Evolutionary conservation across 2,797 vertebrate genomes (phyloP).

Genomic region (Merluccius polli): DNA sequence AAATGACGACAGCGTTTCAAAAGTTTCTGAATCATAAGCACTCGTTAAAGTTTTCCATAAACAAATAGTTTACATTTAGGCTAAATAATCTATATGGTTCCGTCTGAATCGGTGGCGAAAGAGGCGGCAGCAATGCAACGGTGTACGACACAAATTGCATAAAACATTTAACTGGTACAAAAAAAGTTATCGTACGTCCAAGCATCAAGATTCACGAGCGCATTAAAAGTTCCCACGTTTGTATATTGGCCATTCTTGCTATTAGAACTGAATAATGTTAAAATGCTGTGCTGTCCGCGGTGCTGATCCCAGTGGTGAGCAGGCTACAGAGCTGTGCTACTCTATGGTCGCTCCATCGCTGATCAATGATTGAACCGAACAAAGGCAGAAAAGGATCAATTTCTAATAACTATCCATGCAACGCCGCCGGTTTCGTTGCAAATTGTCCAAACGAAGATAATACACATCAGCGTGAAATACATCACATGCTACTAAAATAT

Average conservation of each 20-base stretch:
- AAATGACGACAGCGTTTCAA: slow-evolving; percentile 14
- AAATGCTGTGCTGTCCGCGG: slow-evolving; percentile 66
- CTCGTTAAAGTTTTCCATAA: slow-evolving; percentile 31
- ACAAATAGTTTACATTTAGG: slow-evolving; percentile 13
- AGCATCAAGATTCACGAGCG: slow-evolving; percentile 43
- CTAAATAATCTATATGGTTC: not conserved
- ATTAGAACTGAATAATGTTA: slow-evolving; percentile 28
- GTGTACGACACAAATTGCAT: slow-evolving; percentile 45
- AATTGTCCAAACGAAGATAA: slow-evolving; percentile 30
- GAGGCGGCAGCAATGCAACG: slow-evolving; percentile 47
- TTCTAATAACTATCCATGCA: slow-evolving; percentile 92
- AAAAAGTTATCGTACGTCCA: slow-evolving; percentile 70
- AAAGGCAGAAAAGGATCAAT: slow-evolving; percentile 95
- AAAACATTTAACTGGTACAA: slow-evolving; percentile 58
- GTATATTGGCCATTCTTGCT: slow-evolving; percentile 23
- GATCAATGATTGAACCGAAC: slow-evolving; percentile 96
- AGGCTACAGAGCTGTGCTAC: slow-evolving; percentile 66
- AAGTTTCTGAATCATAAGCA: slow-evolving; percentile 39
- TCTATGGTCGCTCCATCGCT: slow-evolving; percentile 74
- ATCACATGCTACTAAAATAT: slow-evolving; percentile 37
- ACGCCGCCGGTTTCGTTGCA: slow-evolving; percentile 48
- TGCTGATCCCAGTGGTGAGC: slow-evolving; percentile 68
- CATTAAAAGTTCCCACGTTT: slow-evolving; percentile 75
- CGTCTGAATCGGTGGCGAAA: slow-evolving; percentile 27
- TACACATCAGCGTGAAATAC: slow-evolving; percentile 22